Percentiles rank a stretch among this genome's conserved stretches.
Evolutionary conservation across 2,113 vertebrate species (phyloP).

Genomic region (Cebus imitator): DNA sequence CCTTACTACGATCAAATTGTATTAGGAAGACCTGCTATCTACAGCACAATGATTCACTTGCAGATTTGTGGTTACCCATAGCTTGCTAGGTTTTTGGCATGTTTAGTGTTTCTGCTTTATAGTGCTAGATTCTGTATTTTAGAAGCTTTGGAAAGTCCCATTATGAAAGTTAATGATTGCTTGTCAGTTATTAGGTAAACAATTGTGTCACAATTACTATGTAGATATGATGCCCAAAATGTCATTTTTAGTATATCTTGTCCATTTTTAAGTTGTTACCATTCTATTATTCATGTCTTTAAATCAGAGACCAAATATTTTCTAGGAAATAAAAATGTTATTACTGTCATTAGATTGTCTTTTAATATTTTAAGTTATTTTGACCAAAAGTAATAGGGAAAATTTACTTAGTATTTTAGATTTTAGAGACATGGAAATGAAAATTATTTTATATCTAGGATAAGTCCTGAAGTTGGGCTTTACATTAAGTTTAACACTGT

Average conservation of each 20-base stretch:
- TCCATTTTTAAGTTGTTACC: not conserved
- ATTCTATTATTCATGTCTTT: not conserved
- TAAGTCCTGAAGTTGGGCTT: not conserved
- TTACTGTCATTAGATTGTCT: not conserved
- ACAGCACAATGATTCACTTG: not conserved
- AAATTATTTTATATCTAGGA: not conserved
- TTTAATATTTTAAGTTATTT: constrained; percentile 31
- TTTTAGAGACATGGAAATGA: not conserved
- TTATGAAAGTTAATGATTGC: not conserved
- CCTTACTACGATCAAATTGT: not conserved
- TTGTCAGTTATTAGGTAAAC: not conserved
- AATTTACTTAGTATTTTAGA: not conserved
- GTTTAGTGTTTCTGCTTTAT: not conserved
- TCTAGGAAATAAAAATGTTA: constrained; percentile 1
- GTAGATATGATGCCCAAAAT: not conserved
- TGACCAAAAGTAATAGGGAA: constrained; percentile 7
- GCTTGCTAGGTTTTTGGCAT: not conserved
- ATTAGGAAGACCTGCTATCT: not conserved
- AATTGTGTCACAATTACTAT: not conserved
- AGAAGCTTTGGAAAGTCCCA: not conserved
- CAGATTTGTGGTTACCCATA: not conserved
- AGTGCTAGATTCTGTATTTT: not conserved
- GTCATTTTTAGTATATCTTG: not conserved
- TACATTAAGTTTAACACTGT: not conserved
- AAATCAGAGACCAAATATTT: not conserved